Evolutionary conservation across 2,888 invertebrate genomes (phyloP), one percentile per base, ranked within the genome.

Genomic region (Acleris literana): DNA sequence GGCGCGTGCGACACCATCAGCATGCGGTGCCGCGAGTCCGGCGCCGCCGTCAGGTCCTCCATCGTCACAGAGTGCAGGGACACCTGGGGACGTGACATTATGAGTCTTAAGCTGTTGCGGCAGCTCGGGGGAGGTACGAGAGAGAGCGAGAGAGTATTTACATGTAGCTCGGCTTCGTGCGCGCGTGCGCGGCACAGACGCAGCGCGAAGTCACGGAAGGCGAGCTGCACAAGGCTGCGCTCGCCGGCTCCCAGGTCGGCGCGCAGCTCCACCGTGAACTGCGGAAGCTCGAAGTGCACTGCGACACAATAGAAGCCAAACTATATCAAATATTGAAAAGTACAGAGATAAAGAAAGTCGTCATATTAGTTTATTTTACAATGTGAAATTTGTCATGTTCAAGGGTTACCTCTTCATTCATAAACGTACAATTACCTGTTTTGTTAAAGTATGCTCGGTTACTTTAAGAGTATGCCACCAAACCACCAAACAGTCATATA

Each of bases 1-100:
- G 88, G 85, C 69, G 89, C 80, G 88, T 92, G 95, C 0, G 97
- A 97, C 69, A 96, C 94, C 84, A 98, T 96, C 94, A 98, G 96
- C 81, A 95, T 95, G 44, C 98, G 94, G 86, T 97, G 96, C 74
- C 95, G 95, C 0, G 97, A 96, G 52, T 96, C 96, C 20, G 94
- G 93, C 2, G 96, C 94, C 78, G 96, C 95, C 7, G 97, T 94
- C 4, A 98, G 93, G 88, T 99, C 98, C 84, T 98, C 98, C 96
- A 99, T 97, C 4, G 96, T 93, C 22, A 99, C 94, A 0, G 98
- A 97, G 72, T 97, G 95, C 7, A 99, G 90, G 0, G 97, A 95
- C 16, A 97, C 95, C 94, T 95, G 74, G 1, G 17, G 3, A 7
- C 9, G 3, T 39, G 9, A n/a, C 3, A 33, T 11, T 33, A 33